Percentiles rank a stretch among this genome's conserved stretches.
These are phyloP conservation scores for Sterrhoptilus dennistouni DNA, from an alignment of 2,113 vertebrate genomes.

Conservation along the genomic window DNA sequence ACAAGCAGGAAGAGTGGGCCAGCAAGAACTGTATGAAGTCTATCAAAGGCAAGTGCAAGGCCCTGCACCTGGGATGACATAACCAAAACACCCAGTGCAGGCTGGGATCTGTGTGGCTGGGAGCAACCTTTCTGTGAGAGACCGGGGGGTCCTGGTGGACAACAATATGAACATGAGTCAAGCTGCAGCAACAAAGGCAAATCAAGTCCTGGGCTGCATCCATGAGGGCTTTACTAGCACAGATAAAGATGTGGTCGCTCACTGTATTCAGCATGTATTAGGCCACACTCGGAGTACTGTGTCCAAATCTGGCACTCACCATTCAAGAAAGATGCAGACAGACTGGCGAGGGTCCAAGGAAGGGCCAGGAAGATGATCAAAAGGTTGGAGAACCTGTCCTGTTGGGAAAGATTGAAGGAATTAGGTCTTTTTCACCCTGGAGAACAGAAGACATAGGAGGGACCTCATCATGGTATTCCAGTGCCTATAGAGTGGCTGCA, in stretches of 20 bases:
- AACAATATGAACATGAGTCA: neutral
- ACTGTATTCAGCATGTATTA: neutral
- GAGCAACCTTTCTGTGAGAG: neutral
- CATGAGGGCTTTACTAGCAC: neutral
- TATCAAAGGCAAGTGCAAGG: neutral
- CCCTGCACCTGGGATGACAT: neutral
- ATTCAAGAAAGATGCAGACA: neutral
- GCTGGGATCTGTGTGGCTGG: neutral
- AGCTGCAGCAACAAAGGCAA: neutral
- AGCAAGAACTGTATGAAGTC: neutral
- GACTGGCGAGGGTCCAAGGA: neutral
- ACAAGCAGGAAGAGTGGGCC: neutral
- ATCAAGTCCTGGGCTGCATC: neutral
- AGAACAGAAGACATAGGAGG: neutral
- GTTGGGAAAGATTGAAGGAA: neutral
- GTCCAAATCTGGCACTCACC: neutral
- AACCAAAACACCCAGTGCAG: neutral
- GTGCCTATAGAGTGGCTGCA: accelerated
- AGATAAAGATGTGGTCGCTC: neutral
- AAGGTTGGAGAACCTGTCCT: neutral
- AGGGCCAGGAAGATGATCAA: neutral
- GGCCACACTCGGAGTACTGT: neutral
- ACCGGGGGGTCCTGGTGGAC: too few species aligned
- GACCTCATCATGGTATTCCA: neutral
- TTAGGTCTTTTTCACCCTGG: neutral